Evolutionary conservation across 1,140 invertebrate species (phyloP), one percentile per base, ranked within the genome.

Genomic region (Caenorhabditis inopinata): DNA sequence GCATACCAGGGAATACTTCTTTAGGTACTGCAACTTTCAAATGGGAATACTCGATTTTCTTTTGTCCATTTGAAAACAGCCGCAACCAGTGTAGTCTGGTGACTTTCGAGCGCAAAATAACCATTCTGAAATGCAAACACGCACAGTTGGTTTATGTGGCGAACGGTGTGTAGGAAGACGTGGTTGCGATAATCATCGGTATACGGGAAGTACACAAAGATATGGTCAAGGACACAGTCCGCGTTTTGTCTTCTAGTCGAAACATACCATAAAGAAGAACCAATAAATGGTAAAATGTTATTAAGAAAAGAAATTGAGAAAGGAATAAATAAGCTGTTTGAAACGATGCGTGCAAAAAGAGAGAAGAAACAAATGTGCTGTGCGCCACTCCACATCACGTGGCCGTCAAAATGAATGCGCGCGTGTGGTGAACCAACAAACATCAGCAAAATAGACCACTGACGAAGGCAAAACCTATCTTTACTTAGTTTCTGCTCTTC

Each of bases 1-100:
- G 7, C 27, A 9, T 68, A 68, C 58, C 58, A 6, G 58, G 58
- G 27, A 68, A 68, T 16, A 68, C n/a, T 21, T 68, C 58, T 68
- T 68, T 68, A 5, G 58, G 58, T 18, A 68, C 58, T 68, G 58
- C 58, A 68, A 68, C 58, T 68, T 68, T 68, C 9, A 68, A 68
- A 12, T 68, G 35, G 2, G 58, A 38, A 68, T 68, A 68, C 18
- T 68, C 58, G 4, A 68, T 68, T 68, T 68, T 68, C 32, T 68
- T 68, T 9, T 29, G n/a, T 21, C 58, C 58, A 38, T 27, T 68
- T 42, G 58, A 68, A 68, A 68, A 68, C 29, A 68, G 21, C 2
- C 58, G 58, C 7, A 23, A 58, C 25, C 25, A 58, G 14, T 68
- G 38, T 0, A 68, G 32, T 11, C 58, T n/a, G 1, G 58, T 68